These are phyloP conservation scores for Malthinus seriepunctatus DNA, from an alignment of 2,888 invertebrate genomes.

Conservation along the genomic window DNA sequence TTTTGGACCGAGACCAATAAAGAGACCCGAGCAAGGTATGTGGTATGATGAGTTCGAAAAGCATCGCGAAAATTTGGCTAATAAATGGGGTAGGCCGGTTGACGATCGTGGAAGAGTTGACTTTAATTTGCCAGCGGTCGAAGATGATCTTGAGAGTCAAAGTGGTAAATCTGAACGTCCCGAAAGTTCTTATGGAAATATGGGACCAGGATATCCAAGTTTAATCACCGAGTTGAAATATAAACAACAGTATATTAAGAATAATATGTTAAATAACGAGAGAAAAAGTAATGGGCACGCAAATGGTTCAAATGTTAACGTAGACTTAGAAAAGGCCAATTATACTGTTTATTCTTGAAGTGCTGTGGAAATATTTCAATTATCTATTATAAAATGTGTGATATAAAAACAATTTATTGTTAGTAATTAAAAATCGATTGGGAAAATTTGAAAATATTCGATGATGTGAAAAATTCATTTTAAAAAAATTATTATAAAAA, in stretches of 20 bases:
- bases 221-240: background rate
- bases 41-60: conserved; percentile 27
- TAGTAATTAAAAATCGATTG: too few relatives aligned
- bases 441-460: too few relatives aligned
- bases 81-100: conserved; percentile 19
- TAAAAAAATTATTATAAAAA: too few relatives aligned
- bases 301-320: too few relatives aligned
- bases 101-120: background rate
- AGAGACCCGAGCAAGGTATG: conserved; percentile 16
- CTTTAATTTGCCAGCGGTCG: background rate
- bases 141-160: background rate
- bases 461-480: too few relatives aligned
- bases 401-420: too few relatives aligned
- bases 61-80: conserved; percentile 28
- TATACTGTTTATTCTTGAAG: too few relatives aligned
- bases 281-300: too few relatives aligned
- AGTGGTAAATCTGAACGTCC: background rate
- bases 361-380: too few relatives aligned
- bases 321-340: too few relatives aligned
- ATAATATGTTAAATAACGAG: too few relatives aligned
- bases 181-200: background rate
- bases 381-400: too few relatives aligned
- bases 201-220: background rate
- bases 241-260: background rate
- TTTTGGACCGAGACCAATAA: conserved; percentile 7